Conservation (phyloP, 2,113 vertebrate species). For the Synchiropus splendidus region DNA sequence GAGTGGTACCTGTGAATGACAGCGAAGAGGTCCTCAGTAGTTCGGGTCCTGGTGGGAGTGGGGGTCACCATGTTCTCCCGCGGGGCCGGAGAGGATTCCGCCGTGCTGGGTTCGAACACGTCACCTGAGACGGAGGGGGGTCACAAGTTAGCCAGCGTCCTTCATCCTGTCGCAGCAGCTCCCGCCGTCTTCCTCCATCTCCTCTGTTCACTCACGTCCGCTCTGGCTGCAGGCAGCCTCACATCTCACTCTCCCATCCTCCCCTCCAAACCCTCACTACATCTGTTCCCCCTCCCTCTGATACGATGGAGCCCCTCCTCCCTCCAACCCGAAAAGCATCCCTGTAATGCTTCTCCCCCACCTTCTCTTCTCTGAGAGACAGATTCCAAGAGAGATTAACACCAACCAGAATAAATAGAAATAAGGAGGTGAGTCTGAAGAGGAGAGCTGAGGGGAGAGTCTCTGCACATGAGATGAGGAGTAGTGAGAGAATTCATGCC, state of each 20-base stretch:
- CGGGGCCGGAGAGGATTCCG: slow-evolving; percentile 48
- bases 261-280: slow-evolving; percentile 21
- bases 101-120: slow-evolving; percentile 65
- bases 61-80: slow-evolving; percentile 73
- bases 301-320: slow-evolving; percentile 41
- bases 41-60: slow-evolving; percentile 77
- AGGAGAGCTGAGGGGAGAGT: too few relatives aligned
- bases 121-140: slow-evolving; percentile 63
- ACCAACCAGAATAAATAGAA: slow-evolving; percentile 14
- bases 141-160: slow-evolving; percentile 11
- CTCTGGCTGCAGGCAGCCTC: slow-evolving; percentile 60
- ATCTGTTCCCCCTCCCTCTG: slow-evolving; percentile 32
- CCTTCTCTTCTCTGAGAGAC: neutral
- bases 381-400: slow-evolving; percentile 18
- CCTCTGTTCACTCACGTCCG: slow-evolving; percentile 14
- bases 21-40: slow-evolving; percentile 95
- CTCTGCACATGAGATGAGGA: too few relatives aligned
- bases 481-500: slow-evolving; percentile 21
- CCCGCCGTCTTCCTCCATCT: slow-evolving; percentile 35
- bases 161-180: slow-evolving; percentile 13
- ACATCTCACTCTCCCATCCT: slow-evolving; percentile 38
- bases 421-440: slow-evolving; percentile 26
- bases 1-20: slow-evolving; percentile 98
- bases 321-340: slow-evolving; percentile 42
- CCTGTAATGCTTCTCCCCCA: slow-evolving; percentile 33